Evolutionary conservation across 1,140 invertebrate species (phyloP).

Genomic region (Camponotus floridanus): DNA sequence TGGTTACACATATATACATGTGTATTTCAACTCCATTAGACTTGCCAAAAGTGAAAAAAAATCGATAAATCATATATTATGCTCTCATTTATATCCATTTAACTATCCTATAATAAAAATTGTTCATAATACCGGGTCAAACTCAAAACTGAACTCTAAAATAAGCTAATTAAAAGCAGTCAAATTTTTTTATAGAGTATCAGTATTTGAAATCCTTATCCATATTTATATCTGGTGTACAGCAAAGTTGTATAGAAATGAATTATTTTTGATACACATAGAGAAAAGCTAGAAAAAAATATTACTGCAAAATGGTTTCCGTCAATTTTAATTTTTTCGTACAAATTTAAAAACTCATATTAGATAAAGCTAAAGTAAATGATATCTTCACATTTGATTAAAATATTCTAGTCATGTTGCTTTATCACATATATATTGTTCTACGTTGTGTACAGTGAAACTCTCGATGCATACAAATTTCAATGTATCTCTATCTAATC

Average conservation of each 20-base stretch:
- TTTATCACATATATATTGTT: slow-evolving; percentile 8
- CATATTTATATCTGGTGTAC: neutral
- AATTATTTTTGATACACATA: slow-evolving; percentile 16
- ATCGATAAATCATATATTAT: too few relatives aligned
- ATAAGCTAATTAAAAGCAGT: slow-evolving; percentile 67
- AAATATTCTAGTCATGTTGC: slow-evolving; percentile 32
- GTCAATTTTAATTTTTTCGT: slow-evolving; percentile 1
- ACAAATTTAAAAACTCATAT: slow-evolving; percentile 25
- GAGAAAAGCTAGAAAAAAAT: slow-evolving; percentile 22
- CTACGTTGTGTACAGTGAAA: slow-evolving; percentile 20
- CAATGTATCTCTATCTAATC: slow-evolving; percentile 22
- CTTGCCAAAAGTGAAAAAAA: too few relatives aligned
- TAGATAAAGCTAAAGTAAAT: slow-evolving; percentile 28
- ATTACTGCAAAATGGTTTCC: neutral
- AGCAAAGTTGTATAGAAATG: slow-evolving; percentile 8
- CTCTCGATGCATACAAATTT: slow-evolving; percentile 35
- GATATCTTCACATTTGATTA: neutral
- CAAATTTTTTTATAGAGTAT: slow-evolving; percentile 39
- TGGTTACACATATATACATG: too few relatives aligned
- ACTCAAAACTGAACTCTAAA: slow-evolving; percentile 37
- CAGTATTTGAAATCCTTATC: slow-evolving; percentile 13
- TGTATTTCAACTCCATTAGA: too few relatives aligned
- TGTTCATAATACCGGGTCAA: slow-evolving; percentile 56
- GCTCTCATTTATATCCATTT: slow-evolving; percentile 3
- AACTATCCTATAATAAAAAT: slow-evolving; percentile 37